Evolutionary conservation across 2,797 vertebrate species (phyloP), one percentile per base, ranked within the genome.

Genomic region (Pagetopsis macropterus): DNA sequence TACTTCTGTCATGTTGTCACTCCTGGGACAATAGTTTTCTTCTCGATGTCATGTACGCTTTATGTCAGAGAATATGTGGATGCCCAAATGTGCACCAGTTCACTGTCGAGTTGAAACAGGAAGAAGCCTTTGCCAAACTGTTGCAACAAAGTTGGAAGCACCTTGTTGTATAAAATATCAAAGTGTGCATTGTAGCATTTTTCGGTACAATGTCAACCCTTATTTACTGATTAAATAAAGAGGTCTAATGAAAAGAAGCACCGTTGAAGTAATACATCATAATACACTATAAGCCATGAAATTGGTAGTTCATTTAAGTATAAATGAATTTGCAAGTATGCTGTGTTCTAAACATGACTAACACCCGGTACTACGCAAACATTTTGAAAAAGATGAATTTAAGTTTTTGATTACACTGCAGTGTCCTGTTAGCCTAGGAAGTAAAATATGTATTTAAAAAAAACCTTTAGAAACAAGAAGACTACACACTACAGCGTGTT

Each of bases 1-100:
- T 78, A 68, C 50, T 54, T 56, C 21, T 58, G 69, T 74, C 55
- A 7, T 27, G 62, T 60, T 58, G 45, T 45, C 9, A 68, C n/a
- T 68, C 63, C 23, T 21, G 3, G 21, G 50, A 52, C 40, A 19
- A 43, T 23, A 65, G 11, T 15, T 63, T 64, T 64, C 17, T 62
- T 48, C 44, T 37, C 33, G 8, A 37, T 7, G 33, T 9, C 33
- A 37, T 41, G 15, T 16, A 23, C 1, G 9, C 57, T 13, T 51
- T 0, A 7, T 37, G 33, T 45, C 16, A 16, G 33, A 57, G 52
- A 44, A 52, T 19, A 78, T 37, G 40, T 27, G 9, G 62, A 40
- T n/a, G 21, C 17, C 4, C 23, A 63, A 54, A 48, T 0, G 1
- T 49, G 13, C 0, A 11, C 3, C 1, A 27, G 16, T 44, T 6